phyloP scores from a whole-genome alignment of 2,113 vertebrate genomes.

The Caranx ignobilis region DNA sequence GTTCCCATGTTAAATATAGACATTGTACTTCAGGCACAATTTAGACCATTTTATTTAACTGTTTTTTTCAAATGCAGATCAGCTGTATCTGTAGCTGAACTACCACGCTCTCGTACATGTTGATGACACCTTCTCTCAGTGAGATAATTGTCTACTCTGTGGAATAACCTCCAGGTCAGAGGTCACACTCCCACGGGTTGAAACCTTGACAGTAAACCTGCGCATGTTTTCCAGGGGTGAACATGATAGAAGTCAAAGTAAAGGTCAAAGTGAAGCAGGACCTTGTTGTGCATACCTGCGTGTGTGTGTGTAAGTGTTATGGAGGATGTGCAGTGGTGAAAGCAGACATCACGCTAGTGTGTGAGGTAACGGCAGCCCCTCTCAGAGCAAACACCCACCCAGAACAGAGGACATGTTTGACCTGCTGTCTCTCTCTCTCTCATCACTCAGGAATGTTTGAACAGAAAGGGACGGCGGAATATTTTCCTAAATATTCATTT shows the following conservation, averaged over 20 bases:
- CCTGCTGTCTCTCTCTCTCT: slow-evolving; percentile 24
- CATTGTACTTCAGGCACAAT: slow-evolving; percentile 6
- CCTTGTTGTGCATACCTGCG: slow-evolving; percentile 6
- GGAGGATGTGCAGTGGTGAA: slow-evolving; percentile 6
- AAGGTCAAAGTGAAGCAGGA: slow-evolving; percentile 39
- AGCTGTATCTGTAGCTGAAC: neutral
- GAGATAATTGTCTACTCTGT: slow-evolving; percentile 13
- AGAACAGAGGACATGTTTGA: slow-evolving; percentile 42
- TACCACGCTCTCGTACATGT: neutral
- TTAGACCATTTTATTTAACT: no score
- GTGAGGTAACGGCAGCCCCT: slow-evolving; percentile 31
- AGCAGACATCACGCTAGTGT: slow-evolving; percentile 40
- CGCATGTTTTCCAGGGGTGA: slow-evolving; percentile 47
- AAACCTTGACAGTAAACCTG: slow-evolving; percentile 23
- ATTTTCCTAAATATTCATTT: slow-evolving; percentile 37
- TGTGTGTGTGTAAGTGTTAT: slow-evolving; percentile 8
- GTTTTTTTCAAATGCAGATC: neutral
- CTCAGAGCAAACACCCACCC: slow-evolving; percentile 43
- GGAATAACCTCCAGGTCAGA: slow-evolving; percentile 26
- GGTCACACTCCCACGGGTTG: slow-evolving; percentile 38
- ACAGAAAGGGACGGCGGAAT: slow-evolving; percentile 27
- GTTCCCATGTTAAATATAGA: slow-evolving; percentile 35
- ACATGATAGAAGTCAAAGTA: slow-evolving; percentile 44
- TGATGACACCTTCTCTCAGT: slow-evolving; percentile 6
- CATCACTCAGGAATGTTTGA: slow-evolving; percentile 61